Base-by-base conservation (phyloP, 1,140 invertebrate species). In the Polyergus mexicanus region DNA sequence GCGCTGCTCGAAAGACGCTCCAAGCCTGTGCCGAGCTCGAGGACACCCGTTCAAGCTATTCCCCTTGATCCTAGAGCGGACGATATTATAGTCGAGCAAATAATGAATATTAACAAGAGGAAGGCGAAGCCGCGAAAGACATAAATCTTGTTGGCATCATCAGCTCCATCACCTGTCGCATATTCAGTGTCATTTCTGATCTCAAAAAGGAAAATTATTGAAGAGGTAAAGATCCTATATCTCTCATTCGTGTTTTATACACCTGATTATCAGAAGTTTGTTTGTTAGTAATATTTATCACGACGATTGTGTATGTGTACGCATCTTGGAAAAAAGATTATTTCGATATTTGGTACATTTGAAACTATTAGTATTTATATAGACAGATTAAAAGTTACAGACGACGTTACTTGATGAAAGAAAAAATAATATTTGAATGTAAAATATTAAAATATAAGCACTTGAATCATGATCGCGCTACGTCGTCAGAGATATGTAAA, bases 71-170 rank as follows among this genome's bases (percentile, higher is more conserved):
- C 94, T 0, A 91, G 94, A 69, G 92, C 94, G 6, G 95, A 95
- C 38, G 93, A 95, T 41, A 94, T 95, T 32, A 95, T 94, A 32
- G 95, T 95, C 19, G 95, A 95, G 54, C 95, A 95, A 74, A 95
- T 95, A 76, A 95, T 95, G 94, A 95, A 95, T 71, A 94, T 94
- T 28, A 95, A 94, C 81, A 95, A 95, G 56, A 92, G 94, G 54
- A 95, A 95, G 71, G 88, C 89, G 0, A 95, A 95, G 63, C 92
- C 94, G 3, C 92, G 95, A 0, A 95, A 95, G 75, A 88, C 92
- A 11, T 95, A 93, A 85, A 6, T 6, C 11, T 2, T 10, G 22
- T 74, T 63, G 25, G 41, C 32, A 19, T 28, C 2, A 19, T 78
- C 25, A 44, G 7, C 13, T 4, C 4, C 13, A 8, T 66, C 0